phyloP scores from a whole-genome alignment of 2,888 invertebrate genomes.

The Euplagia quadripunctaria region DNA sequence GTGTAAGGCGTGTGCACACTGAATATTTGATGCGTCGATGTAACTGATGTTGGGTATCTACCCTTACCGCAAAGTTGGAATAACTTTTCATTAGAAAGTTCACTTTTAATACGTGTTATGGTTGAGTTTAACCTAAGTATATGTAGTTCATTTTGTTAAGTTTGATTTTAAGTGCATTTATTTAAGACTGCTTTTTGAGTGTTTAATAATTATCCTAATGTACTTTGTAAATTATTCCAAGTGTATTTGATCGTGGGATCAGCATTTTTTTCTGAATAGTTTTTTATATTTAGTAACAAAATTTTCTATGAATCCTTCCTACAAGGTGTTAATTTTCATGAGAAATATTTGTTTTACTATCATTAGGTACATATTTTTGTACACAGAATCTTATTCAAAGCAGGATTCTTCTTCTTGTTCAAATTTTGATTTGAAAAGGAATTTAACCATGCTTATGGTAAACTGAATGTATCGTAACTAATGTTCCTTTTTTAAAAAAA shows the following conservation, averaged over 20 bases:
- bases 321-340: no score
- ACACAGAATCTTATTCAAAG: not conserved
- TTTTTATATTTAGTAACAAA: not conserved
- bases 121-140: slow-evolving; percentile 16
- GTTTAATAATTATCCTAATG: not conserved
- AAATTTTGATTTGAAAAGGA: no score
- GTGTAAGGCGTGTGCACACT: slow-evolving; percentile 77
- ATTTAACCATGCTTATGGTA: not conserved
- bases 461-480: not conserved
- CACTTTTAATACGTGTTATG: slow-evolving; percentile 26
- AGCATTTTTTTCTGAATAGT: not conserved
- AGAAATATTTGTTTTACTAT: no score
- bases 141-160: slow-evolving; percentile 14
- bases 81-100: slow-evolving; percentile 69
- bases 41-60: slow-evolving; percentile 61
- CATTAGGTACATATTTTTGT: not conserved
- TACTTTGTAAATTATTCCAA: not conserved
- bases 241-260: not conserved
- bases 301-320: not conserved
- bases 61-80: slow-evolving; percentile 63
- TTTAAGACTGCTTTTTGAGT: slow-evolving; percentile 1
- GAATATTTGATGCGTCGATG: slow-evolving; percentile 78
- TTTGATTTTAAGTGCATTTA: slow-evolving; percentile 30
- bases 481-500: not conserved
- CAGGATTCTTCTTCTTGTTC: not conserved